Conservation (phyloP, 2,113 vertebrate species). For the Chinchilla lanigera region DNA sequence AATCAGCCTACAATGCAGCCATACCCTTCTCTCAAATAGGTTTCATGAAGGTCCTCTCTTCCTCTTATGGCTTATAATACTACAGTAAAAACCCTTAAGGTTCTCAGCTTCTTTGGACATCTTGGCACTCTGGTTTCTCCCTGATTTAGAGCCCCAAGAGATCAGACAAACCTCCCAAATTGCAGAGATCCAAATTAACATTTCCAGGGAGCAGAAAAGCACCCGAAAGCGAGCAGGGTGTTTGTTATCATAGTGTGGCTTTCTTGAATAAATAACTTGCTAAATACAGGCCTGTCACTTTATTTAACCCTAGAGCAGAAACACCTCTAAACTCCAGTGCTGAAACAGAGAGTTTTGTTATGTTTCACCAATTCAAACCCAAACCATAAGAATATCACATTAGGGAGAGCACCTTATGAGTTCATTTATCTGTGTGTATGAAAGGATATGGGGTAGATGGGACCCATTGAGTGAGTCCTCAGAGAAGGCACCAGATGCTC, state of each 20-base stretch:
- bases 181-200: background rate
- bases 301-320: background rate
- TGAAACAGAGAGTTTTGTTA: background rate
- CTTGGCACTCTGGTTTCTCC: background rate
- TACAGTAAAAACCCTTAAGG: background rate
- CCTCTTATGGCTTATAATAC: background rate
- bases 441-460: background rate
- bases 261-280: slow-evolving; percentile 14
- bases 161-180: slow-evolving; percentile 24
- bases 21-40: background rate
- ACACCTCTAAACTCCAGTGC: background rate
- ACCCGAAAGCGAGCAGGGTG: background rate
- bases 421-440: background rate
- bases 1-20: background rate
- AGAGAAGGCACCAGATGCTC: background rate
- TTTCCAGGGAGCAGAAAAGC: background rate
- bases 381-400: background rate
- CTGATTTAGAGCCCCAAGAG: background rate
- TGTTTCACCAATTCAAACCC: background rate
- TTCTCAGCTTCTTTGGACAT: background rate
- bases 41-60: background rate
- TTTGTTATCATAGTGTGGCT: background rate
- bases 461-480: background rate
- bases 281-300: background rate
- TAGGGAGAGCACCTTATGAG: background rate